These are phyloP conservation scores for Anorthoa munda DNA, from an alignment of 2,888 invertebrate genomes.

Conservation along the genomic window DNA sequence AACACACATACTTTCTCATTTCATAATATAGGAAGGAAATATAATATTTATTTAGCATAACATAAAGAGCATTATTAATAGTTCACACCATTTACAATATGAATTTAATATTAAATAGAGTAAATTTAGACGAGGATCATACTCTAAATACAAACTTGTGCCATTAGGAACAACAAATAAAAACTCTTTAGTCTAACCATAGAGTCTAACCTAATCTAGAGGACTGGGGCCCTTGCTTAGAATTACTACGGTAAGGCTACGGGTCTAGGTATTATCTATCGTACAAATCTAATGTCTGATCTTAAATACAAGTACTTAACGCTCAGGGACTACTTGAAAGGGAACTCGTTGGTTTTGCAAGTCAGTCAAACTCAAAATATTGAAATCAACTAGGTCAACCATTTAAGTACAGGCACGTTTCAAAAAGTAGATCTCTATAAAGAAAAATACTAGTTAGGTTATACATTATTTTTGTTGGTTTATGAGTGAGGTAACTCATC, in stretches of 20 bases:
- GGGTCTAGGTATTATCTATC: slow-evolving; percentile 53
- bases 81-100: slow-evolving; percentile 34
- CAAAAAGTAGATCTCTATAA: too few relatives aligned
- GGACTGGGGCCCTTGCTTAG: slow-evolving; percentile 48
- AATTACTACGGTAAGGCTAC: slow-evolving; percentile 64
- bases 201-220: slow-evolving; percentile 15
- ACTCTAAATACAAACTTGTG: slow-evolving; percentile 48
- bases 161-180: slow-evolving; percentile 44
- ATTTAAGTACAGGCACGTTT: too few relatives aligned
- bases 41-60: slow-evolving; percentile 34
- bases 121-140: slow-evolving; percentile 7
- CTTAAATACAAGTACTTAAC: slow-evolving; percentile 15
- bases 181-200: slow-evolving; percentile 22
- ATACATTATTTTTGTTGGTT: too few relatives aligned
- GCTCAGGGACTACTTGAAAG: neutral
- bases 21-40: neutral
- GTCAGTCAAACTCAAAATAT: too few relatives aligned
- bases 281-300: slow-evolving; percentile 25
- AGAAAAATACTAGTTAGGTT: too few relatives aligned
- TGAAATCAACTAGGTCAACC: too few relatives aligned
- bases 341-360: too few relatives aligned
- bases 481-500: neutral
- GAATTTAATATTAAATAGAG: slow-evolving; percentile 13
- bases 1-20: neutral
- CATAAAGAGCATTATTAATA: slow-evolving; percentile 22